Evolutionary conservation across 2,888 invertebrate species (phyloP), one percentile per base, ranked within the genome.

Genomic region (Galerucella calmariensis): DNA sequence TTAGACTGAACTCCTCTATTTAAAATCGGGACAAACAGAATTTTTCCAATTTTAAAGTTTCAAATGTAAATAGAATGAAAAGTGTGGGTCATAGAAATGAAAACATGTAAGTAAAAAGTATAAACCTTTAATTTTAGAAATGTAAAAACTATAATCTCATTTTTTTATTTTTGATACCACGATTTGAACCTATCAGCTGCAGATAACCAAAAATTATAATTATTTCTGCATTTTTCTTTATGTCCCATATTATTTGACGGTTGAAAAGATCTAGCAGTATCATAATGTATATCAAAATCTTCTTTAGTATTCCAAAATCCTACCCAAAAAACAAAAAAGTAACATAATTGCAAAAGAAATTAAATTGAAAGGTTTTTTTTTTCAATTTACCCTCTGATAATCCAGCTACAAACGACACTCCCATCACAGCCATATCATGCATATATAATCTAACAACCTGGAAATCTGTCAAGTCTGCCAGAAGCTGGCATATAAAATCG

Each of bases 331-430:
- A n/a, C 8, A 27, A 63, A 46, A 67, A 16, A 56, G 46, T 35
- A 56, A 65, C 41, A 46, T 8, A 41, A 35, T 35, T 35, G 8
- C 6, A 35, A 35, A 35, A 5, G 1, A 35, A 8, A 8, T 8
- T 2, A 6, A 35, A 35, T 35, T 35, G 1, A 8, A 2, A 5
- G 5, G 27, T 2, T 12, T n/a, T 44, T 48, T 14, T 62, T 63
- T 6, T 16, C 14, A 44, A 72, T 62, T n/a, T 35, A 80, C 97
- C 96, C 84, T 91, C 88, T 72, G 92, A 91, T 5, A 96, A 85
- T 27, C 97, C 98, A 8, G 97, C 95, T 75, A 98, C 88, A 84
- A 93, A 94, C 0, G 96, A 95, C 73, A 94, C 94, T 0, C 99
- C 99, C 72, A 95, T 88, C 53, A 94, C 93, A 1, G 97, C 94